Base-by-base conservation (phyloP, 2,888 invertebrate species). In the Tyria jacobaeae region DNA sequence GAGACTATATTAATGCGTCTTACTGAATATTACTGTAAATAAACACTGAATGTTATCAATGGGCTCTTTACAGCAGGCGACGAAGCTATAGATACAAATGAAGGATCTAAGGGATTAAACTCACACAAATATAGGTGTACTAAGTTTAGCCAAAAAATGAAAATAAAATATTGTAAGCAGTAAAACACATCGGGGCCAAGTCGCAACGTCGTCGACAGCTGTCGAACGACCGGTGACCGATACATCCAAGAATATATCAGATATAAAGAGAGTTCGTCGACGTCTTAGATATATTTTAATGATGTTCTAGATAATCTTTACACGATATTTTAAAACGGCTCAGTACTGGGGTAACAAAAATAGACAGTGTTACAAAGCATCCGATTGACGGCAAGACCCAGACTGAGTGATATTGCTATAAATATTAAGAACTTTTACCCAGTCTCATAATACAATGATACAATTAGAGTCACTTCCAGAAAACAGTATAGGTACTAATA, bases 161-260 rank as follows among this genome's bases (percentile, higher is more conserved):
- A n/a, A n/a, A n/a, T n/a, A n/a, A n/a, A n/a, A n/a, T n/a, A n/a
- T n/a, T n/a, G n/a, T 27, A 25, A 25, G 56, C 49, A 65, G 75
- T 75, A 76, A 70, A 75, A 71, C 62, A 79, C 81, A 89, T 84
- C 83, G 83, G 80, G 89, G 90, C 80, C 91, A 81, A 77, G 78
- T 82, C 74, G 79, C 78, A 78, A 81, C 80, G 82, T 80, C 78
- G 84, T 71, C 82, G 82, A 83, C 90, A 86, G 88, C 88, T 90
- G 90, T 91, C 88, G 90, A 91, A 90, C 86, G 86, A 78, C 82
- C 74, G 62, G 79, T 79, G 82, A 84, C 85, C 85, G 84, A 85
- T 86, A 83, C 84, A 75, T 88, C 89, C 87, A 82, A 88, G 86
- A 91, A 90, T 90, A 90, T 85, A 89, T 85, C 81, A 78, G 86